A percentile compares a stretch with the other conserved stretches of the same genome.
These are phyloP conservation scores for Catagonus wagneri DNA, from an alignment of 2,113 vertebrate genomes.

Conservation along the genomic window DNA sequence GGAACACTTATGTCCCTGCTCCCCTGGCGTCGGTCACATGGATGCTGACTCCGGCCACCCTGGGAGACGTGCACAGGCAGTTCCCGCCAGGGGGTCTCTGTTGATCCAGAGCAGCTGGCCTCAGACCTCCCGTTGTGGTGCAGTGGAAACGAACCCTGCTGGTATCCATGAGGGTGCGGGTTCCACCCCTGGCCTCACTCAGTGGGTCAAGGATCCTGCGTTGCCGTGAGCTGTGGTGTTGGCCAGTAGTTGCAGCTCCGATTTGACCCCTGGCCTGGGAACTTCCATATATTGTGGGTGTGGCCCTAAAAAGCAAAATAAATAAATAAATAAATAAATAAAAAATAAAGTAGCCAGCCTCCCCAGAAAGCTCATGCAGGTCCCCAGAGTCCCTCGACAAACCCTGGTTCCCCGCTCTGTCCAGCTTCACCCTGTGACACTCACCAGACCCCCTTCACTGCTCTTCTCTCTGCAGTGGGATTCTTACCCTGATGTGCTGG, in stretches of 20 bases:
- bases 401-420: neutral
- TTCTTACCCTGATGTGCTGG: slow-evolving; percentile 92
- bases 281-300: too few relatives aligned
- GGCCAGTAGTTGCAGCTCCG: too few relatives aligned
- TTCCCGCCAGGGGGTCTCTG: neutral
- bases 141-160: too few relatives aligned
- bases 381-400: neutral
- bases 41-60: neutral
- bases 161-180: too few relatives aligned
- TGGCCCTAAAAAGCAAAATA: too few relatives aligned
- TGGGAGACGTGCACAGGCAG: neutral
- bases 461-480: slow-evolving; percentile 88
- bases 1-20: neutral
- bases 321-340: too few relatives aligned
- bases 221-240: too few relatives aligned
- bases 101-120: neutral
- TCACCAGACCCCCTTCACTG: neutral
- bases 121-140: too few relatives aligned
- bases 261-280: too few relatives aligned
- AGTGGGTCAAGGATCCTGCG: too few relatives aligned
- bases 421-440: neutral
- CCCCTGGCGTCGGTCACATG: rapidly evolving
- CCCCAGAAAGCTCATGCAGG: neutral
- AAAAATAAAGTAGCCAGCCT: neutral
- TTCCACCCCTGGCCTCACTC: too few relatives aligned